Conservation (phyloP, 2,888 invertebrate species). For the Epirrhoe alternata region DNA sequence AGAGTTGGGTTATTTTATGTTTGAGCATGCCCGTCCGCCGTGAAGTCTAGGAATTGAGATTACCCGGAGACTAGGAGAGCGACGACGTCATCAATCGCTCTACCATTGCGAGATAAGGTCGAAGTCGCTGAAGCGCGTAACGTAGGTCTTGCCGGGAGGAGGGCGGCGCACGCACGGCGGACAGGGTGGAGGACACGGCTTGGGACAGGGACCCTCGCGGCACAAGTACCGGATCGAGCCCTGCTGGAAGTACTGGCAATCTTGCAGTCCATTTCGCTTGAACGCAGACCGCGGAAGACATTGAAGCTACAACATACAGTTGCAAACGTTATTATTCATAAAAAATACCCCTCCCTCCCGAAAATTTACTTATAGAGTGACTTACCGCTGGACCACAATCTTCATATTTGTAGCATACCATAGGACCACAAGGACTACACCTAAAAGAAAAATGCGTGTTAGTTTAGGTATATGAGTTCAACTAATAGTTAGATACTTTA, state of each 20-base stretch:
- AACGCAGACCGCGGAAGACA: slow-evolving; percentile 82
- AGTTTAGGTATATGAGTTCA: background rate
- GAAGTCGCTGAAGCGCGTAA: slow-evolving; percentile 80
- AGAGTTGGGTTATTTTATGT: slow-evolving; percentile 10
- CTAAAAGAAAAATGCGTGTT: slow-evolving; percentile 51
- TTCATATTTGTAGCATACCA: slow-evolving; percentile 83
- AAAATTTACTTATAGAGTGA: slow-evolving; percentile 6
- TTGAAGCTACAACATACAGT: slow-evolving; percentile 65
- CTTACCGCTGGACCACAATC: slow-evolving; percentile 81
- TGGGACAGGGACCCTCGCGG: slow-evolving; percentile 66
- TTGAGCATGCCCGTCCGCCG: slow-evolving; percentile 63
- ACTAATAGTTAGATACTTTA: too few species aligned
- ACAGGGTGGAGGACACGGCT: slow-evolving; percentile 73
- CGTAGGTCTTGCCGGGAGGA: slow-evolving; percentile 79
- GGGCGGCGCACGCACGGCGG: slow-evolving; percentile 80
- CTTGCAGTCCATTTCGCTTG: slow-evolving; percentile 82
- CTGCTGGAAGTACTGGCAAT: slow-evolving; percentile 81
- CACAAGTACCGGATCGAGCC: slow-evolving; percentile 81
- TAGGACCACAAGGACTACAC: slow-evolving; percentile 80
- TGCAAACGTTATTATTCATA: slow-evolving; percentile 18
- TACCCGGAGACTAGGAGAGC: slow-evolving; percentile 64
- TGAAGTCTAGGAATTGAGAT: slow-evolving; percentile 55
- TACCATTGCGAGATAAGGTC: slow-evolving; percentile 80
- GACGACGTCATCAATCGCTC: slow-evolving; percentile 50
- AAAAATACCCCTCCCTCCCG: background rate